Evolutionary conservation across 2,113 vertebrate genomes (phyloP), one percentile per base, ranked within the genome.

Genomic region (Chaenogobius annularis): DNA sequence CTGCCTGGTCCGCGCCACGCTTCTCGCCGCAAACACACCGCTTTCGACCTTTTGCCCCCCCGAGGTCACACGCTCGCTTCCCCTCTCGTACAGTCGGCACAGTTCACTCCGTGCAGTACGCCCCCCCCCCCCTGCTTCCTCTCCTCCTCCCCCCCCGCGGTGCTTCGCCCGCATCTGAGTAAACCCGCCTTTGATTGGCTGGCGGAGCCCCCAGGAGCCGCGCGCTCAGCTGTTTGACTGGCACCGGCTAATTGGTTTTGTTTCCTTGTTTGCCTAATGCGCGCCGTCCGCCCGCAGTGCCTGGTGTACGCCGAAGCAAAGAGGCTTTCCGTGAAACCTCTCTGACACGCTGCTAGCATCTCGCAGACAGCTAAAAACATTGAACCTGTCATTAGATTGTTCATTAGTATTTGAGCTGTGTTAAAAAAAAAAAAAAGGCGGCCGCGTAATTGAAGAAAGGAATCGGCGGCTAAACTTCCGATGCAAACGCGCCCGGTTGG

Each of bases 341-440:
- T 68, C 26, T 73, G 75, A 85, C 81, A 89, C 66, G 80, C 73
- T 79, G 83, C 67, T 77, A 65, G 62, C 82, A 89, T 92, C 77
- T 83, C 70, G 73, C 69, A 84, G 82, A 83, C 73, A 71, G 78
- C 44, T 40, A 59, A 54, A 74, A 76, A 83, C 78, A 92, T 87
- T 80, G 81, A 81, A 83, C 81, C 78, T 80, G 90, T 91, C 87
- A 84, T 89, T 90, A 88, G 84, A 72, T 86, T 89, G 83, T 89
- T 91, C 78, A 81, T 92, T 89, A 92, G 81, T 43, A 65, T 82
- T 84, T 81, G 66, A 83, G 71, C 70, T n/a, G n/a, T n/a, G n/a
- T n/a, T n/a, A n/a, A n/a, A n/a, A n/a, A n/a, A n/a, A n/a, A n/a
- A n/a, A n/a, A n/a, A n/a, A n/a, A 91, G 82, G 72, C 73, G 63